Evolutionary conservation across 1,140 invertebrate genomes (phyloP), one percentile per base, ranked within the genome.

Genomic region (Neodiprion pinetum): DNA sequence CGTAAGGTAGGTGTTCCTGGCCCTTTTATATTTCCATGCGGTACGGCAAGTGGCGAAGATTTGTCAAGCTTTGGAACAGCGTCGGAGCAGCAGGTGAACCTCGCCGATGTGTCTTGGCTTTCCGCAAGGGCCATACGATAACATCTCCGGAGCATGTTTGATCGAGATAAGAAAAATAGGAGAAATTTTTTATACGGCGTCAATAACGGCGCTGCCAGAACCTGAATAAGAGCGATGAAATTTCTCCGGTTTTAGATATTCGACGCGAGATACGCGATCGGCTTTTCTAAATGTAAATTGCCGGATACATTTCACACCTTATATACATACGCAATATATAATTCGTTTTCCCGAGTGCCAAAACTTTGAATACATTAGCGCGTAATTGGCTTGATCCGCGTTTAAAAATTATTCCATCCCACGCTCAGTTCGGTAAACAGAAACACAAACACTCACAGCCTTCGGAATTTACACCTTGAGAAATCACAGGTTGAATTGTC

Each of bases 391-490:
- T 61, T 3, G 53, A 61, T 61, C 53, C 53, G 53, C 53, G 8
- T 61, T 17, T 5, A 61, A 61, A 17, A 5, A 9, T 61, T 17
- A 21, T 61, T 12, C 9, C 11, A 4, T 14, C 53, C 53, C n/a
- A 61, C 53, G n/a, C 53, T 12, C 53, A 61, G n/a, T 9, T 61
- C n/a, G 11, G 53, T 61, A 40, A 40, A 61, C 53, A 61, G 53
- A 14, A 12, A 14, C 4, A 61, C 53, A 61, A 40, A 40, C 28
- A 61, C 53, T 12, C n/a, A 61, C 3, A 61, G n/a, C 11, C 53
- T 61, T 17, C n/a, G n/a, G n/a, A 61, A 61, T 61, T 61, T 61
- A 61, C 53, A 61, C 53, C 53, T 61, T 61, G 53, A 61, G 53
- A 61, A 61, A 61, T 61, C n/a, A 14, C 53, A 9, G 11, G 53